These are phyloP conservation scores for Lutraria lutraria DNA, from an alignment of 2,888 invertebrate species.

Conservation along the genomic window DNA sequence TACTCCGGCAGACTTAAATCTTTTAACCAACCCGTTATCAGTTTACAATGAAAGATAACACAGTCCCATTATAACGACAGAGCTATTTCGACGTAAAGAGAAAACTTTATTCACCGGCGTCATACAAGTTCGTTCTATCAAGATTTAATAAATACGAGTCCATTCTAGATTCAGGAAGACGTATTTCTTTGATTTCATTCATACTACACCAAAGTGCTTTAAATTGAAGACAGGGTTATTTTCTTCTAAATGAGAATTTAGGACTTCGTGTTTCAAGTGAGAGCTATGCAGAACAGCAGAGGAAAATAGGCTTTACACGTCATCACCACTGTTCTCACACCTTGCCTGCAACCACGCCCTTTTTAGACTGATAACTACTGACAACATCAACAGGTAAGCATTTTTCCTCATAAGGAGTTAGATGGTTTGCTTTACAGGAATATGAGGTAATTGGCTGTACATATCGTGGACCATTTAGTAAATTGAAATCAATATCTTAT, in stretches of 20 bases:
- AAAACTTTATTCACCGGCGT: not conserved
- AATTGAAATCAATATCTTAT: too few species aligned
- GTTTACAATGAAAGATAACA: not conserved
- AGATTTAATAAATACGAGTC: not conserved
- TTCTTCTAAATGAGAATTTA: not conserved
- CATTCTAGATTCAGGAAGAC: not conserved
- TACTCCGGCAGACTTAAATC: not conserved
- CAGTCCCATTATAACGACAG: not conserved
- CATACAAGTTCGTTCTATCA: not conserved
- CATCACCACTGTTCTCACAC: not conserved
- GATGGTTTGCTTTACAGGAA: too few species aligned
- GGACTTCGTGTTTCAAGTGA: not conserved
- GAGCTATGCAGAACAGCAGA: not conserved
- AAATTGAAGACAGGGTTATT: not conserved
- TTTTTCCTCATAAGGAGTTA: not conserved
- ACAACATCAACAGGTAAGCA: not conserved
- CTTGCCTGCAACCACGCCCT: not conserved
- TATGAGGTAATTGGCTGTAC: too few species aligned
- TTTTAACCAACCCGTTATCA: not conserved
- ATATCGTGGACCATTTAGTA: too few species aligned
- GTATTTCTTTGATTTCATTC: not conserved
- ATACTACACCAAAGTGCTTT: not conserved
- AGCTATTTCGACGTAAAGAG: slow-evolving; percentile 12
- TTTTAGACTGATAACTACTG: not conserved
- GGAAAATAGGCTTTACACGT: not conserved